Conservation (phyloP, 2,113 vertebrate species). For the Hyaena hyaena region DNA sequence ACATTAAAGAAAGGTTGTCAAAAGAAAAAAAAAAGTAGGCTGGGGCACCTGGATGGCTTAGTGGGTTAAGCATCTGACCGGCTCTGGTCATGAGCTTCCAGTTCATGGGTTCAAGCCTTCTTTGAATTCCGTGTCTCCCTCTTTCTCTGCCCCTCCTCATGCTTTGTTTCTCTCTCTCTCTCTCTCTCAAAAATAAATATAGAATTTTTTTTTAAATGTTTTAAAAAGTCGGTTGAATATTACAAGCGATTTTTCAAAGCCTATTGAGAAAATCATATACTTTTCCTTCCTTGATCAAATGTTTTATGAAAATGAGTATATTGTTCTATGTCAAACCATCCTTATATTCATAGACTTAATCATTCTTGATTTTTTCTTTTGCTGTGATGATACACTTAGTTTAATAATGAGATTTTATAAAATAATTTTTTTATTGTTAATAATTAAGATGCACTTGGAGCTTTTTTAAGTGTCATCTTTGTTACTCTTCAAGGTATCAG, state of each 20-base stretch:
- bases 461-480: background rate
- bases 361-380: background rate
- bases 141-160: too few species aligned
- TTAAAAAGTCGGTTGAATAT: background rate
- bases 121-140: too few species aligned
- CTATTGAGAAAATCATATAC: background rate
- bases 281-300: background rate
- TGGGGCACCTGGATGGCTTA: too few species aligned
- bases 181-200: too few species aligned
- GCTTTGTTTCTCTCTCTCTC: too few species aligned
- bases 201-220: too few species aligned
- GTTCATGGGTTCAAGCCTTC: too few species aligned
- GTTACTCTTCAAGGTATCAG: background rate
- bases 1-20: too few species aligned
- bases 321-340: background rate
- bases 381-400: background rate
- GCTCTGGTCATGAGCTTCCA: too few species aligned
- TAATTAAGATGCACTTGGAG: background rate
- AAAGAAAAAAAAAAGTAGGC: too few species aligned
- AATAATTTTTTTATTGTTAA: slow-evolving; percentile 4
- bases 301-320: background rate
- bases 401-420: background rate
- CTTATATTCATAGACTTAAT: background rate
- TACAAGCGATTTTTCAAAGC: background rate
- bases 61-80: too few species aligned